A percentile compares a stretch with the other conserved stretches of the same genome.
phyloP scores from a whole-genome alignment of 2,888 invertebrate species.

The Ornithoptera priamus region DNA sequence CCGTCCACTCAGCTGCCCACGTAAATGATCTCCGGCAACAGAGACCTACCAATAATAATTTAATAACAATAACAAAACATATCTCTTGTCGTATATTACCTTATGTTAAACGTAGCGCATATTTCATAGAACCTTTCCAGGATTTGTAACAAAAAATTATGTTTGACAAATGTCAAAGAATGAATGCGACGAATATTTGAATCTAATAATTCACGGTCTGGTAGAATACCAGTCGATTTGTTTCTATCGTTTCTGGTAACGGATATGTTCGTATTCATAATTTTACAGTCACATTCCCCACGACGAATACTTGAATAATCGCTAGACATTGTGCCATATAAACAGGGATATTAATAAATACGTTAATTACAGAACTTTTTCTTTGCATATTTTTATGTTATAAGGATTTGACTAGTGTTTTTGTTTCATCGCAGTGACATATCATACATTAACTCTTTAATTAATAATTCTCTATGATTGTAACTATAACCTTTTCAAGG shows the following conservation, averaged over 20 bases:
- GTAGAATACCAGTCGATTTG: not conserved
- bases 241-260: not conserved
- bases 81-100: conserved; percentile 1
- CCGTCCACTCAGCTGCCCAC: too few species aligned
- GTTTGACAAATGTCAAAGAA: conserved; percentile 2
- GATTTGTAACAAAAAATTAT: not conserved
- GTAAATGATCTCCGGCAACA: too few species aligned
- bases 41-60: too few species aligned
- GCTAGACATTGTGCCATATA: conserved; percentile 3
- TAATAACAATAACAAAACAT: not conserved
- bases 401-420: not conserved
- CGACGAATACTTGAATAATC: not conserved
- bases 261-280: not conserved
- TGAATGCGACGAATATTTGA: not conserved
- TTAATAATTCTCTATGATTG: not conserved
- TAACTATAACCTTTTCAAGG: not conserved
- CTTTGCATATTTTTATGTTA: not conserved
- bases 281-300: conserved; percentile 1
- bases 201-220: not conserved
- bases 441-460: not conserved
- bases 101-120: conserved; percentile 18
- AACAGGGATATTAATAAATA: not conserved
- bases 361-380: not conserved
- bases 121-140: conserved; percentile 14
- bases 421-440: not conserved